Base-by-base conservation (phyloP, 2,113 vertebrate species). In the Tympanuchus pallidicinctus region DNA sequence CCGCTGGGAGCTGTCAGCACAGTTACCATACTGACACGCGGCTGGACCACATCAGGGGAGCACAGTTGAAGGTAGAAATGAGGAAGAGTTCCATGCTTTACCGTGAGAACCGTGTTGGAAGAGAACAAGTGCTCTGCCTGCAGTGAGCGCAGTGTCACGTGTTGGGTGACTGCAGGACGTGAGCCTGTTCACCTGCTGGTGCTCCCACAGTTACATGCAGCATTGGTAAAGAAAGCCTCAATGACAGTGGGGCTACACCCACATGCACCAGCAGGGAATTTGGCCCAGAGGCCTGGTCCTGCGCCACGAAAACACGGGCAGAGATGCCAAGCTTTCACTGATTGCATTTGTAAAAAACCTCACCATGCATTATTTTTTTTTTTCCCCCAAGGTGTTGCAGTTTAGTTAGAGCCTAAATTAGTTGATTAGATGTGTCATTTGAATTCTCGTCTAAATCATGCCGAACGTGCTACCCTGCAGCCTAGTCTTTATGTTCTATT, bases 171-270 rank as follows among this genome's bases (percentile, higher is more conserved):
- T 91, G 2, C 50, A 2, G 43, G 70, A 52, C 30, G 28, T 19
- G 10, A 88, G 85, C 45, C 87, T 94, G 89, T 96, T 96, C 93
- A 94, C 96, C 95, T 91, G 89, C 85, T 81, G 80, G n/a, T 60
- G 72, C 91, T 92, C 93, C 91, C 72, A 91, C 94, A n/a, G 78
- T n/a, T 90, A 82, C 34, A 15, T 79, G 93, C 75, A 63, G 84
- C 82, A 67, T 25, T 54, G 71, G 54, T 59, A 32, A 67, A 67
- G 38, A 32, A 67, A 67, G 38, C 77, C 48, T 7, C 1, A 1
- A 13, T 56, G 63, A 56, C 6, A 3, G 34, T 75, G 79, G 87
- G 92, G 52, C 67, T 89, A 56, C 87, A 59, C 89, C 91, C 87
- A 88, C 91, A 88, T 16, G 0, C 88, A 69, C 75, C 75, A 83